phyloP scores from a whole-genome alignment of 1,140 invertebrate species.

The Drosophila elegans region DNA sequence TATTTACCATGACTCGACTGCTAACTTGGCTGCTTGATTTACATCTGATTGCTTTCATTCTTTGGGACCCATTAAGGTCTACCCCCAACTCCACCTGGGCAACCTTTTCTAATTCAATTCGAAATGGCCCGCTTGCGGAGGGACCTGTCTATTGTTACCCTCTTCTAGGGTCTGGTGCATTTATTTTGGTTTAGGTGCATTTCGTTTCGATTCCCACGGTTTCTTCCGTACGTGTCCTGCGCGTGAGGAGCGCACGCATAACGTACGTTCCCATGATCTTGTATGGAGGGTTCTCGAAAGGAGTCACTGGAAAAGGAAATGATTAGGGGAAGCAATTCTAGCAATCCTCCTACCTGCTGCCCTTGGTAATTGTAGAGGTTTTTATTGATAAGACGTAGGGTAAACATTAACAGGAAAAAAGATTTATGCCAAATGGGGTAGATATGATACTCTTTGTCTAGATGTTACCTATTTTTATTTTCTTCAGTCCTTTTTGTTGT shows the following conservation, averaged over 20 bases:
- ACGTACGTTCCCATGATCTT: slow-evolving; percentile 32
- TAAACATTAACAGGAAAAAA: slow-evolving; percentile 12
- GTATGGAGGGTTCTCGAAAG: slow-evolving; percentile 9
- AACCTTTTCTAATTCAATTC: slow-evolving; percentile 53
- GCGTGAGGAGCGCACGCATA: slow-evolving; percentile 53
- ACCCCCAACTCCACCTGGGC: slow-evolving; percentile 37
- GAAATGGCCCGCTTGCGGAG: slow-evolving; percentile 27
- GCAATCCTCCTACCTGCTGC: slow-evolving; percentile 24
- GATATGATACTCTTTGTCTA: slow-evolving; percentile 9
- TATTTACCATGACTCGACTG: slow-evolving; percentile 45
- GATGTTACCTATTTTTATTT: not conserved
- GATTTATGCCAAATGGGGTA: slow-evolving; percentile 32
- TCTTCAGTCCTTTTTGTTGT: too few species aligned
- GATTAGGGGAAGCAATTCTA: slow-evolving; percentile 46
- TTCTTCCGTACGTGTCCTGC: slow-evolving; percentile 48
- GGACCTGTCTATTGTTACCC: slow-evolving; percentile 39
- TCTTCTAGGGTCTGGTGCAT: slow-evolving; percentile 40
- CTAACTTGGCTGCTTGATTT: slow-evolving; percentile 44
- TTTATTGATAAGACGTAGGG: slow-evolving; percentile 29
- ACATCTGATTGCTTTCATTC: slow-evolving; percentile 49
- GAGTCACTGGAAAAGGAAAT: slow-evolving; percentile 33
- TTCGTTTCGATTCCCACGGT: slow-evolving; percentile 45
- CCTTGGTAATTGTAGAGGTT: slow-evolving; percentile 40
- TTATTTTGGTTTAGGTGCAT: slow-evolving; percentile 40
- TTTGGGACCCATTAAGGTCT: slow-evolving; percentile 21